Evolutionary conservation across 2,113 vertebrate genomes (phyloP).

Genomic region (Ctenomys sociabilis): DNA sequence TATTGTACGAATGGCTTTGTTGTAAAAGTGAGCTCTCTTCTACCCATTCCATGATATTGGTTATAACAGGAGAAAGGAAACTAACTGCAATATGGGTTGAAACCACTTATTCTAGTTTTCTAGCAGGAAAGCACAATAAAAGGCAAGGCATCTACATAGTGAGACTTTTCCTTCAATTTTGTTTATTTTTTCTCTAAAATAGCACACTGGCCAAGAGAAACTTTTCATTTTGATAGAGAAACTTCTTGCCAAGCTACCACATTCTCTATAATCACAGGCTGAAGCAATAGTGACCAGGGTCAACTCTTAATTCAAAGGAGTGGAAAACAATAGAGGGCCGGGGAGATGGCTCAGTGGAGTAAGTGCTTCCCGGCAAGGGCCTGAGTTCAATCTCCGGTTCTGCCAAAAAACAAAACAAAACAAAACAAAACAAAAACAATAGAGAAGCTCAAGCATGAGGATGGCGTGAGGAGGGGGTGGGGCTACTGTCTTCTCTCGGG

Average conservation of each 20-base stretch:
- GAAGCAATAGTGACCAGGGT: neutral
- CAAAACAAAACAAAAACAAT: conserved; percentile 18
- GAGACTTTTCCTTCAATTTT: conserved; percentile 14
- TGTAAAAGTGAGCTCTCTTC: neutral
- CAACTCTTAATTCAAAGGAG: conserved; percentile 1
- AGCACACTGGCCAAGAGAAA: conserved; percentile 2
- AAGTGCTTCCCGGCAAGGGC: too few species aligned
- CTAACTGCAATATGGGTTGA: neutral
- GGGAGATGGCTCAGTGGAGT: too few species aligned
- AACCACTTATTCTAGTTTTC: neutral
- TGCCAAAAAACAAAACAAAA: too few species aligned
- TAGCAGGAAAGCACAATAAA: neutral
- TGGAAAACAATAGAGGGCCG: neutral
- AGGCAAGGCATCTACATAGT: neutral
- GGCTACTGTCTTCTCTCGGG: neutral
- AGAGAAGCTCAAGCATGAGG: conserved; percentile 24
- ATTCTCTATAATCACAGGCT: neutral
- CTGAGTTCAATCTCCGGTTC: too few species aligned
- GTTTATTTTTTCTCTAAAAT: neutral
- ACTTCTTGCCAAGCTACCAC: neutral
- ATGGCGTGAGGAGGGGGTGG: neutral
- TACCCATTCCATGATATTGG: neutral
- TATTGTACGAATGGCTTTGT: neutral
- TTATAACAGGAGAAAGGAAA: neutral
- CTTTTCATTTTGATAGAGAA: neutral